Evolutionary conservation across 2,113 vertebrate genomes (phyloP), one percentile per base, ranked within the genome.

Genomic region (Chamaetylas fuelleborni): DNA sequence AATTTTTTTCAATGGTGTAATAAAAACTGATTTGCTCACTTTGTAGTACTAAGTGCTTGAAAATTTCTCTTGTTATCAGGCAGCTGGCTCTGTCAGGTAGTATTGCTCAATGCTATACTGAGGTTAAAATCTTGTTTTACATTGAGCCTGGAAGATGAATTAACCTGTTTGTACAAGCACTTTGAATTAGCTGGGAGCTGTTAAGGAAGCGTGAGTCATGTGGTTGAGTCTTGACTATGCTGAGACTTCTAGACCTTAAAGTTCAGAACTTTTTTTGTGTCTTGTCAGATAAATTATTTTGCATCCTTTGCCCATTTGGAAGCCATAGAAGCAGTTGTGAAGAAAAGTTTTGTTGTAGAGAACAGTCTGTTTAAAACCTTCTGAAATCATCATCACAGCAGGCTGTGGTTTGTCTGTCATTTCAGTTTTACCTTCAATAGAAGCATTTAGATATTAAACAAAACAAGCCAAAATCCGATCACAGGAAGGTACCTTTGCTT

Each of bases 11-110:
- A 76, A 20, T 86, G 71, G 61, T 36, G 25, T 72, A 72, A 60
- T 94, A 77, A 96, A 94, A 88, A 34, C 60, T 54, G 36, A 67
- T 86, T 88, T 95, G 69, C 43, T 91, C 66, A 43, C 69, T 72
- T 45, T 7, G 1, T 48, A 54, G 19, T 57, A 60, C 45, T 42
- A 71, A 70, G 60, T 81, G 50, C 67, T 86, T 95, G 62, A 92
- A 91, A 77, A 60, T 57, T 19, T 80, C 22, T 87, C 64, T 56
- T 5, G 13, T 86, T 93, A 61, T 85, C 61, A 73, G 66, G 61
- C 57, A 66, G 48, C 86, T 94, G 61, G 26, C 73, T 67, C 45
- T 89, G 56, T 79, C 54, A 57, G 73, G 45, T 89, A n/a, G 19
- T 53, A 19, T 64, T 94, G 40, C 50, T 78, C 81, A 76, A 36